Percentiles rank a stretch among this genome's conserved stretches.
phyloP scores from a whole-genome alignment of 2,888 invertebrate genomes.

The Patella depressa region DNA sequence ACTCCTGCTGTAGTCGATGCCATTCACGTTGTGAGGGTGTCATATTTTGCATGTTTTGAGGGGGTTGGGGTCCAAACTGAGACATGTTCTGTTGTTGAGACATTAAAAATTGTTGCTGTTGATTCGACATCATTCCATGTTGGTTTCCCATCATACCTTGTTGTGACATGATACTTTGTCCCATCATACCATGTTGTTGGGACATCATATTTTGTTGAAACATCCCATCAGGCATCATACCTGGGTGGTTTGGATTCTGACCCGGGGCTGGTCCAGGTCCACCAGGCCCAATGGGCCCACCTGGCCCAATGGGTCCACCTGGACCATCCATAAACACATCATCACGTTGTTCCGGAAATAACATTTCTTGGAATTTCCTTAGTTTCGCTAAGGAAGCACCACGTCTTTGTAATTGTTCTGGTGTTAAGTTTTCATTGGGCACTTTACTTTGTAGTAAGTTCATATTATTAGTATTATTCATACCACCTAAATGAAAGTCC shows the following conservation, averaged over 20 bases:
- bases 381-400: slow-evolving; percentile 93
- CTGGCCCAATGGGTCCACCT: slow-evolving; percentile 44
- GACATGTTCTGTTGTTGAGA: slow-evolving; percentile 48
- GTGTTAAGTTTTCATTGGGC: slow-evolving; percentile 88
- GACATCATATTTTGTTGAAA: slow-evolving; percentile 57
- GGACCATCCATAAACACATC: slow-evolving; percentile 34
- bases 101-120: slow-evolving; percentile 55
- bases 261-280: slow-evolving; percentile 46
- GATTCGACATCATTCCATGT: slow-evolving; percentile 51
- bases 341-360: slow-evolving; percentile 81
- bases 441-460: slow-evolving; percentile 67
- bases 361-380: slow-evolving; percentile 87
- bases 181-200: slow-evolving; percentile 52
- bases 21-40: slow-evolving; percentile 84
- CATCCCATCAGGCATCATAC: slow-evolving; percentile 51
- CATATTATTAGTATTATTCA: slow-evolving; percentile 43
- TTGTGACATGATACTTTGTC: slow-evolving; percentile 33
- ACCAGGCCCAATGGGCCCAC: slow-evolving; percentile 31
- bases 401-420: slow-evolving; percentile 93
- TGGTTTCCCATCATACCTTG: slow-evolving; percentile 49
- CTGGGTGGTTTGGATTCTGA: slow-evolving; percentile 49
- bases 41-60: slow-evolving; percentile 63
- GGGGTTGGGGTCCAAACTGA: slow-evolving; percentile 50
- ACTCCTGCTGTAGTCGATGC: slow-evolving; percentile 91
- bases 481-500: slow-evolving; percentile 50